Conservation (phyloP, 2,888 invertebrate genomes). For the Mesochorus sp. region DNA sequence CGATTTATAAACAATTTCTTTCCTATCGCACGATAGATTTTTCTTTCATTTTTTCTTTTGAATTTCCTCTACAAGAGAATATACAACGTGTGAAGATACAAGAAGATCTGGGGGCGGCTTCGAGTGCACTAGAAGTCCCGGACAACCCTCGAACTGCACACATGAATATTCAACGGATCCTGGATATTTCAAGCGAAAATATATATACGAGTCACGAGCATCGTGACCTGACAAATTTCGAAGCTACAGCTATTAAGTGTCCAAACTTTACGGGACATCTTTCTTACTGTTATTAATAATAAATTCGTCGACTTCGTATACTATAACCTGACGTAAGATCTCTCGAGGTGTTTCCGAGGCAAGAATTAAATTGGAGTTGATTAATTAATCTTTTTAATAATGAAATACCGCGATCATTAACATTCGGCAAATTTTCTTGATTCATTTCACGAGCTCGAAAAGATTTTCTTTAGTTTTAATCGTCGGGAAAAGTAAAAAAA, state of each 20-base stretch:
- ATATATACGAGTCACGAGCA: not conserved
- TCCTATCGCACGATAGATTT: conserved; percentile 23
- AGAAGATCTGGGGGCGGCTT: not conserved
- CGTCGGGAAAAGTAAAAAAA: no score
- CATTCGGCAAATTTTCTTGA: no score
- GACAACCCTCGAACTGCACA: not conserved
- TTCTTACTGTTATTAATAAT: not conserved
- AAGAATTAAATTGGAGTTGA: no score
- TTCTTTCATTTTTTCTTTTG: conserved; percentile 35
- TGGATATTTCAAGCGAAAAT: conserved; percentile 18
- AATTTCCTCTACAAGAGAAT: not conserved
- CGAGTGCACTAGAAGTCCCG: conserved; percentile 7
- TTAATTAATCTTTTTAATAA: no score
- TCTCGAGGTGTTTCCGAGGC: no score
- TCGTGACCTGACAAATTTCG: not conserved
- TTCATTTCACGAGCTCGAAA: no score
- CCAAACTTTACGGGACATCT: not conserved
- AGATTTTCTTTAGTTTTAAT: no score
- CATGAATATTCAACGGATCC: conserved; percentile 47
- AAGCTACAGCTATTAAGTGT: no score
- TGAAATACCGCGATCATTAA: no score
- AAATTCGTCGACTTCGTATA: no score
- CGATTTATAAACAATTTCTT: no score
- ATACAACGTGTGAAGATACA: not conserved
- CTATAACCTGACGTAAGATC: no score